phyloP scores from a whole-genome alignment of 2,113 vertebrate species.

The Pyxicephalus adspersus region DNA sequence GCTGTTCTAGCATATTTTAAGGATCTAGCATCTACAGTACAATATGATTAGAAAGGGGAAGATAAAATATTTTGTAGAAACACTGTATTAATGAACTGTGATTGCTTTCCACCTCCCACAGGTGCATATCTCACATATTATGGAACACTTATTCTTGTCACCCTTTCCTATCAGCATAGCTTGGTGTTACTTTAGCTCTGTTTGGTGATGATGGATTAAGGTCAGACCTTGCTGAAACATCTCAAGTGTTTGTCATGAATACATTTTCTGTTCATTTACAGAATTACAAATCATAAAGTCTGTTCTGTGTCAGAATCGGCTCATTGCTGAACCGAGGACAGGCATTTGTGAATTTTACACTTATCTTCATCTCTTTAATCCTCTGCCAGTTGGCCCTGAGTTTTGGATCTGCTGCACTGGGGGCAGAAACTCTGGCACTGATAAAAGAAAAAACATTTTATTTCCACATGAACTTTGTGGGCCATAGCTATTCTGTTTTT shows the following conservation, averaged over 20 bases:
- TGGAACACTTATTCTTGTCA: neutral
- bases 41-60: no score
- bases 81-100: no score
- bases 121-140: neutral
- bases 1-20: no score
- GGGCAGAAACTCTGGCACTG: neutral
- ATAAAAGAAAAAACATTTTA: constrained; percentile 11
- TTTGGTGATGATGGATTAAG: constrained; percentile 42
- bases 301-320: constrained; percentile 15
- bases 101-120: neutral
- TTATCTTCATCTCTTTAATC: constrained; percentile 32
- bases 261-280: constrained; percentile 37
- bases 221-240: constrained; percentile 41
- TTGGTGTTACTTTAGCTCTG: neutral
- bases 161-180: neutral
- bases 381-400: constrained; percentile 20
- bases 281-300: constrained; percentile 19
- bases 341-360: constrained; percentile 27
- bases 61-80: no score
- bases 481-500: neutral
- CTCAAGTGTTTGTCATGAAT: constrained; percentile 46
- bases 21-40: no score
- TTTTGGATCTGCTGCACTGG: neutral
- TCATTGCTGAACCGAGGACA: neutral
- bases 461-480: neutral